Evolutionary conservation across 2,888 invertebrate genomes (phyloP), one percentile per base, ranked within the genome.

Genomic region (Sarcophaga carnaria): DNA sequence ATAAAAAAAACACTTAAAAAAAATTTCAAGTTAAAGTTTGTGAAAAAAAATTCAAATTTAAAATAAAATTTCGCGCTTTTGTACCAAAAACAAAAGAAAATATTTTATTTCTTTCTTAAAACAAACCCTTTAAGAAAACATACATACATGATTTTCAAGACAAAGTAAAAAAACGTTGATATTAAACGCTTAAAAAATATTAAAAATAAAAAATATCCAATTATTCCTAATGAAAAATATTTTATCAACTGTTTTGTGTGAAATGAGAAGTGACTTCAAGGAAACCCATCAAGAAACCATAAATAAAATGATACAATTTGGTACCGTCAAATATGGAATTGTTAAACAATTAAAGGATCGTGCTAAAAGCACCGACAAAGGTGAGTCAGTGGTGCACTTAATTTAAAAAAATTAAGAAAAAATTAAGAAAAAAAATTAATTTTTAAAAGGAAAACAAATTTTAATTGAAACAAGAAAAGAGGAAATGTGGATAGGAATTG

Each of bases 261-360:
- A 93, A 90, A 93, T 93, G 93, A 93, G 93, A 92, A 93, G 93
- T 93, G 93, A 93, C 91, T 93, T 92, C 88, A 93, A 93, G 90
- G 93, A 93, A 92, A 93, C 91, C 92, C 92, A 93, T 92, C 92
- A 93, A 93, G 92, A 93, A 92, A 93, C 93, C 91, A 92, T 93
- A 91, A 93, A 92, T 92, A 94, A 93, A 94, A 95, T 95, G 95
- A 94, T 95, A 94, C 95, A 94, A 94, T 95, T 95, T 94, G 95
- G 95, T 93, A 95, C 95, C 92, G 94, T 95, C 92, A 95, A 95
- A 94, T 95, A 94, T 94, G 94, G 95, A 94, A 95, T 95, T 93
- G 95, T 93, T 89, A 93, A 93, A 91, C 93, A 93, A 90, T 91
- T 90, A 92, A 95, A 90, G 92, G 95, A 89, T 92, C 94, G 92